Base-by-base conservation (phyloP, 2,888 invertebrate genomes). In the Philaethria dido region DNA sequence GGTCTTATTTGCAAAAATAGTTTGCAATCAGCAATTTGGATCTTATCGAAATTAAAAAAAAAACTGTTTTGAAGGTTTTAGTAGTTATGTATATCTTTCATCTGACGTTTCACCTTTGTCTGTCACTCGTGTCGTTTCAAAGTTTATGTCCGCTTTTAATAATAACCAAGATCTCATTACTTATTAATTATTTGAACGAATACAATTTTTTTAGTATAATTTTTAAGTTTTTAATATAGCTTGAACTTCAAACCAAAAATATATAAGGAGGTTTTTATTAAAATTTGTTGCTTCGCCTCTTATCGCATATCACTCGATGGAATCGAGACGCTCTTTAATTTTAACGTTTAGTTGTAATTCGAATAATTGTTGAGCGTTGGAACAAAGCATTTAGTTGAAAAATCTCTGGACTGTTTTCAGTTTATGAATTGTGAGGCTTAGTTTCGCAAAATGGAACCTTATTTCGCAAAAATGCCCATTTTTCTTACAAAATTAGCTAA, bases 91-190 rank as follows among this genome's bases (percentile, higher is more conserved):
- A n/a, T n/a, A n/a, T n/a, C n/a, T n/a, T n/a, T n/a, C n/a, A n/a
- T n/a, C n/a, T n/a, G n/a, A n/a, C n/a, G n/a, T 29, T 6, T 29
- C 33, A 8, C 33, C 9, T 8, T 33, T 8, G 6, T 33, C 33
- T 33, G 59, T 62, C 66, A 68, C 67, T 72, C 68, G 70, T 60
- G 70, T 39, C 59, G 14, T 18, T 42, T 42, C 16, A 48, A 63
- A 59, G 50, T 42, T 29, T 75, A 76, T 77, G 77, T 74, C 69
- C 73, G 73, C 70, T 77, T 77, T 75, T 76, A 78, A 79, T 78
- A 76, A 71, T 45, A 44, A 45, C 20, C 73, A 75, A 83, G 85
- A 85, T 85, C 85, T 85, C 85, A 85, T 81, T 84, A 82, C 72
- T 73, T 72, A 71, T 57, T 57, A 80, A 78, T 77, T 33, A 52